Evolutionary conservation across 2,888 invertebrate genomes (phyloP).

Genomic region (Drosophila lacicola): DNA sequence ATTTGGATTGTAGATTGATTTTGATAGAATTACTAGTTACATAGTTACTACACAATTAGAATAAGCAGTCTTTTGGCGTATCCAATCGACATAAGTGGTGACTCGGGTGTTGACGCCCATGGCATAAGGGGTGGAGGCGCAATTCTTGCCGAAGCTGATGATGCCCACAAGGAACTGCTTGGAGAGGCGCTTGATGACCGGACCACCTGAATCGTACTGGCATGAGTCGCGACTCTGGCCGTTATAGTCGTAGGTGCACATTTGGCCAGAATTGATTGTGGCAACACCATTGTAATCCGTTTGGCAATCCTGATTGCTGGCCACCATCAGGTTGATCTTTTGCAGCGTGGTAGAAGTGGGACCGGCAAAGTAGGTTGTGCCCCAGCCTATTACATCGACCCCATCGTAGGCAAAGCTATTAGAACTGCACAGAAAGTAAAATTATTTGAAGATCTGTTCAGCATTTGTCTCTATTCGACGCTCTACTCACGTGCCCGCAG

Average conservation of each 20-base stretch:
- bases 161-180: constrained; percentile 86
- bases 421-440: constrained; percentile 20
- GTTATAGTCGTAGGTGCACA: constrained; percentile 75
- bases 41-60: constrained; percentile 60
- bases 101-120: constrained; percentile 87
- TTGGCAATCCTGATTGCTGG: constrained; percentile 57
- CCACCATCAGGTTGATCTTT: constrained; percentile 84
- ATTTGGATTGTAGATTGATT: not conserved
- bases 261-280: constrained; percentile 53
- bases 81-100: constrained; percentile 86
- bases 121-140: constrained; percentile 82
- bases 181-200: constrained; percentile 84
- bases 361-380: constrained; percentile 86
- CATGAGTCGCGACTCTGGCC: constrained; percentile 85
- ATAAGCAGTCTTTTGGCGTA: constrained; percentile 72
- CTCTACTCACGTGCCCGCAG: constrained; percentile 81
- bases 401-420: constrained; percentile 60
- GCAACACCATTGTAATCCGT: constrained; percentile 40
- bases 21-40: constrained; percentile 2
- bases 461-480: fast-evolving
- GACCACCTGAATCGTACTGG: constrained; percentile 86
- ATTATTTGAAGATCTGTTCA: too few relatives aligned
- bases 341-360: constrained; percentile 84
- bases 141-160: constrained; percentile 86
- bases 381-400: constrained; percentile 85